Conservation (phyloP, 30 jellyfish, hydroid and myxozoan species). For the Nemopilema nomurai region DNA sequence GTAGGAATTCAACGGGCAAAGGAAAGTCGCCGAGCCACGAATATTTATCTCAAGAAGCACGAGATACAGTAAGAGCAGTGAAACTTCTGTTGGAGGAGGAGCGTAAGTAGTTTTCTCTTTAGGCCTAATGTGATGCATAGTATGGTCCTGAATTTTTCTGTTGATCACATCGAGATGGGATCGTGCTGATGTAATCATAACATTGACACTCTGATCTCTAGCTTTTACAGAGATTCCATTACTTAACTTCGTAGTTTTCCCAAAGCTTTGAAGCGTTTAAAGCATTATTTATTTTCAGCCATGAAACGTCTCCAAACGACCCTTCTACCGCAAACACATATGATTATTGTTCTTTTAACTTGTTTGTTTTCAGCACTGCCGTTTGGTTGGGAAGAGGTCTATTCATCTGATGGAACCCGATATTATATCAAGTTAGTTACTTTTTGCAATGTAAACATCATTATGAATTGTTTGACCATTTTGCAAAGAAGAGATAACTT, state of each 20-base stretch:
- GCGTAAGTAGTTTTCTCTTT: conserved; percentile 54
- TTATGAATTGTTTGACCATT: background rate
- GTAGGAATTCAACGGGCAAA: conserved; percentile 8
- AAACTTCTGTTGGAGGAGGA: conserved; percentile 85
- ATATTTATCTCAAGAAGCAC: conserved; percentile 72
- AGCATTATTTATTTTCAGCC: no score
- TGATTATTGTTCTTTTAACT: background rate
- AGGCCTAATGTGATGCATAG: no score
- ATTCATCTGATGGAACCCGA: conserved; percentile 81
- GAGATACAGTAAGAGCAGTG: conserved; percentile 82
- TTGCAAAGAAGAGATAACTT: no score
- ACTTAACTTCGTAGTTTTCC: no score
- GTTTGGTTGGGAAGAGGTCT: conserved; percentile 96
- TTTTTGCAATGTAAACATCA: background rate
- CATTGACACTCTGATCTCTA: no score
- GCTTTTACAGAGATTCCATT: no score
- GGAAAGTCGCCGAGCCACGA: conserved; percentile 25
- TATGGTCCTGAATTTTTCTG: no score
- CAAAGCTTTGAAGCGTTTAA: no score
- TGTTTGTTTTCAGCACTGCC: conserved; percentile 74
- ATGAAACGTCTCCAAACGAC: no score
- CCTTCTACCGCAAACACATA: background rate
- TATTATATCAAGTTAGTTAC: conserved; percentile 79
- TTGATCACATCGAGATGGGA: no score
- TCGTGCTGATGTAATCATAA: no score